phyloP scores from a whole-genome alignment of 2,797 vertebrate genomes.

The Hylomyscus alleni region DNA sequence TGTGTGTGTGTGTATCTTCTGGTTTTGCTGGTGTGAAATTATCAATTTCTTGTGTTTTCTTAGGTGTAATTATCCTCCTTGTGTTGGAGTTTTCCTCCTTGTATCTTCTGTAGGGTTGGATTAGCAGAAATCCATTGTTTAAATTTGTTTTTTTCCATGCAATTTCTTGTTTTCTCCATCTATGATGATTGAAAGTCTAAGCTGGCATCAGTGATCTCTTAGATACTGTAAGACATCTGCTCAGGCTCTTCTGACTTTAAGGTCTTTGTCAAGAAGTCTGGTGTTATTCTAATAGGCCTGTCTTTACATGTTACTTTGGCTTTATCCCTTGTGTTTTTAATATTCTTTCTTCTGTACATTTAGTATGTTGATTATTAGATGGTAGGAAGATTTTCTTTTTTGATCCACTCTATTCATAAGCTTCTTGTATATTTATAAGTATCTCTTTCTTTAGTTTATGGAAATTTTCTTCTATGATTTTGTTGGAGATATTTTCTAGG shows the following conservation, averaged over 20 bases:
- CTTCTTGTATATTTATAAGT: neutral
- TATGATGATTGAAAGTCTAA: neutral
- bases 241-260: neutral
- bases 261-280: neutral
- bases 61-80: neutral
- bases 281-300: too few species aligned
- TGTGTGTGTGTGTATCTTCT: neutral
- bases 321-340: neutral
- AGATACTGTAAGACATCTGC: neutral
- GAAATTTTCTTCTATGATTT: neutral
- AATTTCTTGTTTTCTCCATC: neutral
- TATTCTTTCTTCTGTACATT: neutral
- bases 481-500: neutral
- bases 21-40: neutral
- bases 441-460: neutral
- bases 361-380: neutral
- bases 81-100: neutral
- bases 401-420: neutral
- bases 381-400: neutral
- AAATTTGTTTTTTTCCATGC: neutral
- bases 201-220: neutral
- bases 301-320: neutral
- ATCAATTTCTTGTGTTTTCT: neutral
- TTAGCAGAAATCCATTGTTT: neutral
- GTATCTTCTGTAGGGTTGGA: neutral